Evolutionary conservation across 1,140 invertebrate genomes (phyloP).

Genomic region (Ips nitidus): DNA sequence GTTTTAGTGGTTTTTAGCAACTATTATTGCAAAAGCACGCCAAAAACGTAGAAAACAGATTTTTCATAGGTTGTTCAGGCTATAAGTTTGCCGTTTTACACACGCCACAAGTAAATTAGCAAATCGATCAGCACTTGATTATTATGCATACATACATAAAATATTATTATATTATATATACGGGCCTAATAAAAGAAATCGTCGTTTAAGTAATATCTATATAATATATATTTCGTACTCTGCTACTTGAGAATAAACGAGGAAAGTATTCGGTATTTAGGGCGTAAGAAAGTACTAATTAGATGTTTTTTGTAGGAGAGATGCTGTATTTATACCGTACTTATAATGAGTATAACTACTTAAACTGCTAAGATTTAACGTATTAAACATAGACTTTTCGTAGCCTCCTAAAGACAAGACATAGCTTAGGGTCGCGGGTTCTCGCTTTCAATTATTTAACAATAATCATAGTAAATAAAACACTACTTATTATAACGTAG

Average conservation of each 20-base stretch:
- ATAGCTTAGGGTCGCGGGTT: conserved; percentile 50
- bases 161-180: conserved; percentile 49
- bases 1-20: too few relatives aligned
- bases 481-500: not conserved
- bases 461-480: not conserved
- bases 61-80: too few relatives aligned
- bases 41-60: too few relatives aligned
- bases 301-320: conserved; percentile 50
- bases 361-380: conserved; percentile 49
- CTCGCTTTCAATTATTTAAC: conserved; percentile 37
- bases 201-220: conserved; percentile 52
- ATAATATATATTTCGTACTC: conserved; percentile 49
- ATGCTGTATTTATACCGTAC: conserved; percentile 49
- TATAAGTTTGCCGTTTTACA: too few relatives aligned
- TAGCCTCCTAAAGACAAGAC: conserved; percentile 51
- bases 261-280: conserved; percentile 22
- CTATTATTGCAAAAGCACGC: too few relatives aligned
- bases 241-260: conserved; percentile 35
- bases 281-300: conserved; percentile 26
- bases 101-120: too few relatives aligned
- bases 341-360: conserved; percentile 44
- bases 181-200: conserved; percentile 51
- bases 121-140: too few relatives aligned
- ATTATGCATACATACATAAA: too few relatives aligned
- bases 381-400: conserved; percentile 44